Evolutionary conservation across 2,113 vertebrate genomes (phyloP), one percentile per base, ranked within the genome.

Genomic region (Mormyrus iriodes): DNA sequence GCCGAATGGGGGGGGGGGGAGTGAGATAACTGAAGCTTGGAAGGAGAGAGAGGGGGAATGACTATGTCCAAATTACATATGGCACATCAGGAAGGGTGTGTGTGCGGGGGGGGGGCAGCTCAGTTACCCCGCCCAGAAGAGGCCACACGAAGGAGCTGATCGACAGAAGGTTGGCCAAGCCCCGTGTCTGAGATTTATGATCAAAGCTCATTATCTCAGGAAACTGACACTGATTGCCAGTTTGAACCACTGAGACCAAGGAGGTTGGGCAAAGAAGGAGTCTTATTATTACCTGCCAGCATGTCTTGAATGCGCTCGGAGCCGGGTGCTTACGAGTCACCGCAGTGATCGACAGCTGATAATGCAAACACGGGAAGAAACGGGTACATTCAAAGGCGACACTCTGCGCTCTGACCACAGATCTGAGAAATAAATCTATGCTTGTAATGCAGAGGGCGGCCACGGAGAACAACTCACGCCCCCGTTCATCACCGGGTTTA

Each of bases 101-200:
- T 96, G 96, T 97, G 97, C 95, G 96, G 96, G 96, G 96, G 92
- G 94, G 94, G 95, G n/a, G n/a, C n/a, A n/a, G n/a, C n/a, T n/a
- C n/a, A n/a, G n/a, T n/a, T 21, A 12, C 55, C 7, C 53, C 97
- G 96, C 96, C 97, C 97, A 97, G 94, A 96, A 97, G 96, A 97
- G 97, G 96, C 96, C 96, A 95, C 95, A 93, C 94, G 95, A 93
- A 94, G 96, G 95, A 95, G 94, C 96, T 96, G 96, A 95, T 97
- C 96, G 97, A 96, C 96, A 96, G 93, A 94, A 96, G 93, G 92
- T 96, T 95, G 96, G 96, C 93, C 94, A 95, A 96, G 96, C 96
- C 97, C 97, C 97, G 96, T 97, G 97, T 97, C 96, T 95, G 94
- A 96, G 97, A 98, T 97, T 97, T 97, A 97, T 96, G 95, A 96